A percentile compares a stretch with the other conserved stretches of the same genome.
phyloP scores from a whole-genome alignment of 1,140 invertebrate genomes.

The Papilio machaon region DNA sequence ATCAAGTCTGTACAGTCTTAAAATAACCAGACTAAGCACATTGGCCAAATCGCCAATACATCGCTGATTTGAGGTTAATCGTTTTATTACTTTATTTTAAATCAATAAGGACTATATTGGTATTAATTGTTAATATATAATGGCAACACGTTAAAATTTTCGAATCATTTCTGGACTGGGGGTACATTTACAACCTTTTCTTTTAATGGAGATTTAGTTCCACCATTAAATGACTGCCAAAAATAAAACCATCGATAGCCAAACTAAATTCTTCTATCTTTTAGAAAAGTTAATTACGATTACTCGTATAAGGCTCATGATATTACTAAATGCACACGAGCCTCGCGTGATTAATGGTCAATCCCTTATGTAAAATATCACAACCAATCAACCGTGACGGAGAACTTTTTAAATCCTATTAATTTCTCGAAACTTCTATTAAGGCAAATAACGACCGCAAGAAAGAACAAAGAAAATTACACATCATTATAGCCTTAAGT shows the following conservation, averaged over 20 bases:
- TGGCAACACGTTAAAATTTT: not conserved
- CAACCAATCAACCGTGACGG: not conserved
- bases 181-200: not conserved
- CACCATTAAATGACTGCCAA: not conserved
- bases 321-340: not conserved
- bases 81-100: not conserved
- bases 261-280: not conserved
- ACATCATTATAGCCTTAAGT: not conserved
- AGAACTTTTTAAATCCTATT: not conserved
- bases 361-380: not conserved
- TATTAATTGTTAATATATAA: not conserved
- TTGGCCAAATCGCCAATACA: not conserved
- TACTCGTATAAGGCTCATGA: not conserved
- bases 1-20: not conserved
- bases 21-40: not conserved
- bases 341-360: too few relatives aligned
- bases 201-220: not conserved
- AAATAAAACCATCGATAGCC: not conserved
- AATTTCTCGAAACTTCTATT: slow-evolving; percentile 6
- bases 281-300: not conserved
- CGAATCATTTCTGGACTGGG: not conserved
- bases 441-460: not conserved
- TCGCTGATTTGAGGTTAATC: not conserved
- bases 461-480: slow-evolving; percentile 21
- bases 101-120: not conserved